phyloP scores from a whole-genome alignment of 2,888 invertebrate genomes.

The Aspidapion aeneum region DNA sequence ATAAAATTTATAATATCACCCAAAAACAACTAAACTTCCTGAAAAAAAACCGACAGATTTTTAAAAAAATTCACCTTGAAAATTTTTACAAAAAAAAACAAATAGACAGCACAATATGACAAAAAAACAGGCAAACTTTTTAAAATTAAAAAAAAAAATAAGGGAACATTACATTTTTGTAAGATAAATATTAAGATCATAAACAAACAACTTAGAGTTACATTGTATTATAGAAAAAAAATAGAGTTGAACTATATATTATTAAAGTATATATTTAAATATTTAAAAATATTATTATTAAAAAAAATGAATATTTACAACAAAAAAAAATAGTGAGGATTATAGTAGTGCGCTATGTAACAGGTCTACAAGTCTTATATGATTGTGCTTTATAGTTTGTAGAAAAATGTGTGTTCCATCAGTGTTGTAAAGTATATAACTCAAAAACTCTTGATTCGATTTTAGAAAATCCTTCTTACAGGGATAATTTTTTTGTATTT shows the following conservation, averaged over 20 bases:
- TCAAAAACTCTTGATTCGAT: background rate
- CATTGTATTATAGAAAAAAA: background rate
- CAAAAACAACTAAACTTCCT: slow-evolving; percentile 1
- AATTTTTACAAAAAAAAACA: slow-evolving; percentile 2
- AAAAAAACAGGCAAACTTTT: too few relatives aligned
- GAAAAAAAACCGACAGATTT: background rate
- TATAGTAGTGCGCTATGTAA: background rate
- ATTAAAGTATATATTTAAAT: slow-evolving; percentile 40
- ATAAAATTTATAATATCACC: background rate
- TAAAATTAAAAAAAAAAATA: slow-evolving; percentile 27
- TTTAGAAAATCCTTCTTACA: too few relatives aligned
- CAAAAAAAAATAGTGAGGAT: background rate
- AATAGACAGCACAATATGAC: background rate
- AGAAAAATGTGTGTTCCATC: background rate
- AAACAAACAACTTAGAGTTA: background rate
- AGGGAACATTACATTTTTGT: slow-evolving; percentile 44
- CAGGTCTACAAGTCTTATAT: background rate
- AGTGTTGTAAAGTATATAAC: background rate
- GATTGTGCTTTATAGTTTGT: background rate
- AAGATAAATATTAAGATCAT: slow-evolving; percentile 36
- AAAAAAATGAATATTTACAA: slow-evolving; percentile 44
- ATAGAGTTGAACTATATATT: slow-evolving; percentile 35
- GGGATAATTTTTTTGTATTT: too few relatives aligned
- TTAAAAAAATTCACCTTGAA: background rate
- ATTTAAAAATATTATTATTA: slow-evolving; percentile 41